Evolutionary conservation across 1,140 invertebrate genomes (phyloP), one percentile per base, ranked within the genome.

Genomic region (Oreohelix idahoensis): DNA sequence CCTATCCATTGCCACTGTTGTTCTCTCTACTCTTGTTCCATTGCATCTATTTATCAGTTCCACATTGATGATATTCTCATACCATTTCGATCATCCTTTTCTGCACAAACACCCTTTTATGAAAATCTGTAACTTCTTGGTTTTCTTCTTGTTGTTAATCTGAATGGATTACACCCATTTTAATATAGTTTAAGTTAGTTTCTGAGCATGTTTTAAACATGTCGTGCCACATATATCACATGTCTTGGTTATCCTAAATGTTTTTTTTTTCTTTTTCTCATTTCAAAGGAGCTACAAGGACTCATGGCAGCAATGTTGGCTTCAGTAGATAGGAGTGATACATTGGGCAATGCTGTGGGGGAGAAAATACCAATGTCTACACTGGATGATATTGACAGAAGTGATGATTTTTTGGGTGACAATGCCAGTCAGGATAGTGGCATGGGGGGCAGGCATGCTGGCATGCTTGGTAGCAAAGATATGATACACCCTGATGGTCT

Each of bases 371-470:
- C 38, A 35, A 79, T 79, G 79, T 81, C 79, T n/a, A 36, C 79
- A 4, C 10, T 70, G 35, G 80, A 82, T 39, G 80, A 75, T 36
- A 75, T 82, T 49, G 79, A 81, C 23, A 73, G 79, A 71, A 26
- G 10, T 29, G 80, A 58, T 36, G 70, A 58, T 4, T 36, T 11
- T 32, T 29, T 70, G 29, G 80, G 35, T 17, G 80, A 82, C 29
- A 66, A 75, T 45, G 58, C 66, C 71, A 82, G 80, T 75, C 70
- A 82, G 32, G 80, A 82, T 38, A 82, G 80, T 35, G 80, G 80
- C 13, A 82, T 66, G 29, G 80, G 51, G 2, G 71, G 70, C 71
- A 73, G 80, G 70, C 70, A 51, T 51, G 80, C 80, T 39, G 70
- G 70, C 51, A 75, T 75, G 71, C 70, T 38, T 29, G 58, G 71